phyloP scores from a whole-genome alignment of 2,113 vertebrate genomes.

The Cottus gobio region DNA sequence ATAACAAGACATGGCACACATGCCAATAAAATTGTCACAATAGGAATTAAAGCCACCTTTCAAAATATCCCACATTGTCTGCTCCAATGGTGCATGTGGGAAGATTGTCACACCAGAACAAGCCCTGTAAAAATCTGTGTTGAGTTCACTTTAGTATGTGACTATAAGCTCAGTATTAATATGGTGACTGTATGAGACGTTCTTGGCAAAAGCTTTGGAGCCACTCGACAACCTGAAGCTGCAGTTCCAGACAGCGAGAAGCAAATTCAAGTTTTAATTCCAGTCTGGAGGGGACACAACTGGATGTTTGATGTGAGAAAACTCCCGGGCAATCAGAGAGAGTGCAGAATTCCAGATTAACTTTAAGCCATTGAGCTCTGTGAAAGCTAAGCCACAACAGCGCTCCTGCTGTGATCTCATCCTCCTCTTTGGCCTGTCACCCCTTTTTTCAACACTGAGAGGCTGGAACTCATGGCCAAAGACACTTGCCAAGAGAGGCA shows the following conservation, averaged over 20 bases:
- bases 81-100: background rate
- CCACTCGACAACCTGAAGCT: slow-evolving; percentile 40
- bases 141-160: slow-evolving; percentile 7
- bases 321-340: slow-evolving; percentile 53
- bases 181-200: slow-evolving; percentile 5
- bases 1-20: background rate
- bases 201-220: slow-evolving; percentile 33
- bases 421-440: slow-evolving; percentile 59
- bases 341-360: slow-evolving; percentile 72
- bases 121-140: background rate
- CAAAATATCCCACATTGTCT: background rate
- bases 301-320: slow-evolving; percentile 69
- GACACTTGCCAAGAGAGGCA: slow-evolving; percentile 49
- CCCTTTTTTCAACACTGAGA: slow-evolving; percentile 34
- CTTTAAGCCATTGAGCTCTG: slow-evolving; percentile 66
- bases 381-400: slow-evolving; percentile 71
- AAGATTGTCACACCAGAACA: slow-evolving; percentile 15
- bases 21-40: slow-evolving; percentile 30
- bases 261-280: slow-evolving; percentile 54
- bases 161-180: slow-evolving; percentile 17
- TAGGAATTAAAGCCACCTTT: slow-evolving; percentile 15
- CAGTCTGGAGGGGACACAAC: slow-evolving; percentile 38
- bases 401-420: slow-evolving; percentile 73
- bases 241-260: slow-evolving; percentile 24
- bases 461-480: slow-evolving; percentile 58